These are phyloP conservation scores for Ypsolopha scabrella DNA, from an alignment of 2,888 invertebrate species.

Conservation along the genomic window DNA sequence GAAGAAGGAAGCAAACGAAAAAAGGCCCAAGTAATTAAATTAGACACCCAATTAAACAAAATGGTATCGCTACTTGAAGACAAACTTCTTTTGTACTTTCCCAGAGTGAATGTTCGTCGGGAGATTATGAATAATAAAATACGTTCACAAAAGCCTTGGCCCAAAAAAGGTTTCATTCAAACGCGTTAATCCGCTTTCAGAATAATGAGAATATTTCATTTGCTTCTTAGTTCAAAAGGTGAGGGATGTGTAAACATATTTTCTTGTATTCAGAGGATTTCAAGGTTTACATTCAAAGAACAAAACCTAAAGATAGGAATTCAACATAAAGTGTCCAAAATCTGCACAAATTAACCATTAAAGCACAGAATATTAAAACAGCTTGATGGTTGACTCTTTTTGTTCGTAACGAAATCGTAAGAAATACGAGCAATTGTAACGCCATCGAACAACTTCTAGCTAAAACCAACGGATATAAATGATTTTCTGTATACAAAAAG, in stretches of 20 bases:
- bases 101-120: slow-evolving; percentile 20
- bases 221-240: slow-evolving; percentile 11
- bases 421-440: no score
- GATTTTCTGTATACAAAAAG: no score
- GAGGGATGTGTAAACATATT: slow-evolving; percentile 8
- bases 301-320: no score
- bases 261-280: neutral
- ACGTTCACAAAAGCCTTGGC: slow-evolving; percentile 21
- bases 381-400: no score
- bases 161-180: slow-evolving; percentile 17
- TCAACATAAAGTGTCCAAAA: no score
- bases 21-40: slow-evolving; percentile 10
- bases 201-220: slow-evolving; percentile 16
- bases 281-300: no score
- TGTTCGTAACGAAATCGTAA: no score
- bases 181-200: slow-evolving; percentile 18
- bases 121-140: slow-evolving; percentile 24
- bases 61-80: slow-evolving; percentile 12
- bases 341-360: no score
- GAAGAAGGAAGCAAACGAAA: neutral
- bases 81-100: slow-evolving; percentile 18
- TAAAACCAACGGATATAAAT: no score
- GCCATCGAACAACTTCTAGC: no score
- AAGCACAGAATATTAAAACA: no score
- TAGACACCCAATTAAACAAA: slow-evolving; percentile 16